A percentile compares a stretch with the other conserved stretches of the same genome.
Conservation (phyloP, 2,888 invertebrate species). For the Cybosia mesomella region DNA sequence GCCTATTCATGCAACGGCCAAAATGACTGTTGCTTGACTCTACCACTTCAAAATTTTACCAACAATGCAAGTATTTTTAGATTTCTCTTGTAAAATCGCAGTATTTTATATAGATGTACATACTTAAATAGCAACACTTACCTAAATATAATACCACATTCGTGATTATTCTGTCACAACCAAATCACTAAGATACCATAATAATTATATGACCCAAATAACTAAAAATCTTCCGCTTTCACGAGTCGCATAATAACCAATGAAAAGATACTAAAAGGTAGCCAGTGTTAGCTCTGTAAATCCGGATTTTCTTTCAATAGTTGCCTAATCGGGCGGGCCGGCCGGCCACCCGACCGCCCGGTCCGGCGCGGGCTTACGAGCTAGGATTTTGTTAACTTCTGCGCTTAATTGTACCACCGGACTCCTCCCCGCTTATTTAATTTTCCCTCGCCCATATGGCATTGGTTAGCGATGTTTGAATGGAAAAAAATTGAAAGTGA, state of each 20-base stretch:
- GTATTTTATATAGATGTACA: no score
- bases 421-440: constrained; percentile 30
- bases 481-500: background rate
- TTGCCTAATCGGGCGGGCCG: constrained; percentile 32
- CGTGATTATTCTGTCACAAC: no score
- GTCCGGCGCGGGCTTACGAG: constrained; percentile 31
- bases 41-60: no score
- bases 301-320: constrained; percentile 49
- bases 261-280: constrained; percentile 33
- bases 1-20: no score
- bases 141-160: no score
- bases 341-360: constrained; percentile 20
- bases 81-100: no score
- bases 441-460: constrained; percentile 20
- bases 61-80: no score
- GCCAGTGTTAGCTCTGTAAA: constrained; percentile 47
- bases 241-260: constrained; percentile 18
- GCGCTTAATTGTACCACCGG: constrained; percentile 36
- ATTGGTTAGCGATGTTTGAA: constrained; percentile 17
- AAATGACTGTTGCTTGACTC: no score
- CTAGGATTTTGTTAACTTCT: constrained; percentile 45
- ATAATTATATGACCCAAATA: no score
- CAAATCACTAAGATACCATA: no score
- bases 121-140: no score
- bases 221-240: background rate